These are phyloP conservation scores for Toxotes jaculatrix DNA, from an alignment of 2,113 vertebrate genomes.

Conservation along the genomic window DNA sequence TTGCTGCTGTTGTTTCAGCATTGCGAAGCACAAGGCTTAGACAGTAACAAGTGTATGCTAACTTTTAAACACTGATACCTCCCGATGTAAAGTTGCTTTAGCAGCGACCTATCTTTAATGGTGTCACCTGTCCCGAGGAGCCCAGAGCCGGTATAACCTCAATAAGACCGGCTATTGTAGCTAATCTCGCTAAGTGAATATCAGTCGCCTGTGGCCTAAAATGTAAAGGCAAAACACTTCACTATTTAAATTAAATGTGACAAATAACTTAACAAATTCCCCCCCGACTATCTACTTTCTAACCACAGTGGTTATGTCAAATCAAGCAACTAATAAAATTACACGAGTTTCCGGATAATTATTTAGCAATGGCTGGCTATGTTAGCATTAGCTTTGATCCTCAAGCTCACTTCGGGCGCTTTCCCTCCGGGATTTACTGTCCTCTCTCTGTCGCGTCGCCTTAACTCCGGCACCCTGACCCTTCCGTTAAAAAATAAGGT, in stretches of 20 bases:
- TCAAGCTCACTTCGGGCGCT: constrained; percentile 72
- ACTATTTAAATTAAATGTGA: constrained; percentile 32
- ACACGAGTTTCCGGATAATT: constrained; percentile 68
- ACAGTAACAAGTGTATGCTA: constrained; percentile 56
- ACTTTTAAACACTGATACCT: constrained; percentile 54
- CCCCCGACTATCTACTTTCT: constrained; percentile 19
- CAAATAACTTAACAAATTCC: constrained; percentile 22
- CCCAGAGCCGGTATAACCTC: constrained; percentile 70
- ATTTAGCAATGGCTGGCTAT: constrained; percentile 63
- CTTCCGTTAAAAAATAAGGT: constrained; percentile 47
- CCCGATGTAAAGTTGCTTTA: constrained; percentile 40
- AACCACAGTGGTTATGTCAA: constrained; percentile 43
- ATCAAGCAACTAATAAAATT: constrained; percentile 41
- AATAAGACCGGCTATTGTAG: constrained; percentile 64
- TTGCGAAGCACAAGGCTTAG: constrained; percentile 74
- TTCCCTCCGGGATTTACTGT: constrained; percentile 73
- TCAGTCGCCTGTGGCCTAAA: constrained; percentile 74
- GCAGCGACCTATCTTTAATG: constrained; percentile 50
- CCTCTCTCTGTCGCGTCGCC: constrained; percentile 56
- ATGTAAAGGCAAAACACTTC: constrained; percentile 43
- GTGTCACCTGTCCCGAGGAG: constrained; percentile 44
- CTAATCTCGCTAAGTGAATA: constrained; percentile 65
- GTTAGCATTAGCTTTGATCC: constrained; percentile 80
- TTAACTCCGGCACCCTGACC: constrained; percentile 54
- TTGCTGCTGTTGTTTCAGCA: constrained; percentile 85